A percentile compares a stretch with the other conserved stretches of the same genome.
Evolutionary conservation across 1,140 invertebrate genomes (phyloP).

Genomic region (Drosophila kurseongensis): DNA sequence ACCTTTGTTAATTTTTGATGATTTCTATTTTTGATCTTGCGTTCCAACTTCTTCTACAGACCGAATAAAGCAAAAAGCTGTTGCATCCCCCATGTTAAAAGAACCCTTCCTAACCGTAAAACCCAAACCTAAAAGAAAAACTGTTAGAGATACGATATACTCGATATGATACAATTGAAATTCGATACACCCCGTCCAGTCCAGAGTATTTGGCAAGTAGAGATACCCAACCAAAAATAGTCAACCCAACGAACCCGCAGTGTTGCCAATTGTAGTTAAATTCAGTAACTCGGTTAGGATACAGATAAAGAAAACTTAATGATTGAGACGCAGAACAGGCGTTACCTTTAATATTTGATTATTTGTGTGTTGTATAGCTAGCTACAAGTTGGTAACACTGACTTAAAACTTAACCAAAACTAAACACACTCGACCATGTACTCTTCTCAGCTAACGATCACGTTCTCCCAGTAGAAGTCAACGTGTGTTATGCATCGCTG

Average conservation of each 20-base stretch:
- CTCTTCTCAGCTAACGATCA: conserved; percentile 53
- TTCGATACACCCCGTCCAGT: conserved; percentile 28
- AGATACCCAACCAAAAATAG: conserved; percentile 12
- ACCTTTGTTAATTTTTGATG: conserved; percentile 63
- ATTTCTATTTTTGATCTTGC: conserved; percentile 60
- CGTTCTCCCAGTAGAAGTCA: conserved; percentile 41
- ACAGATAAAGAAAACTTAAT: not conserved
- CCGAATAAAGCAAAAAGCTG: conserved; percentile 46
- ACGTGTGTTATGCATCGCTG: conserved; percentile 50
- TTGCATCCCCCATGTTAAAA: conserved; percentile 17
- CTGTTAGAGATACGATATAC: conserved; percentile 4
- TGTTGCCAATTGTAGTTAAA: conserved; percentile 12
- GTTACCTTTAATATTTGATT: conserved; percentile 24
- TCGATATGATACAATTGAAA: conserved; percentile 4
- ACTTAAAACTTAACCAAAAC: conserved; percentile 8
- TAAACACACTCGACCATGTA: conserved; percentile 43
- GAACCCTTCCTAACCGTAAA: conserved; percentile 17
- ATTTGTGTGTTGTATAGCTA: conserved; percentile 28
- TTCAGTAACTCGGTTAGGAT: conserved; percentile 5
- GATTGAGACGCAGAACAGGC: not conserved
- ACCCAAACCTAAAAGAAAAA: conserved; percentile 29
- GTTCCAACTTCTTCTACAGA: conserved; percentile 29
- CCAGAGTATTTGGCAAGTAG: conserved; percentile 20
- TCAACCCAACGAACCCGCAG: conserved; percentile 13
- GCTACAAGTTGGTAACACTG: conserved; percentile 15